These are phyloP conservation scores for Neotoxoptera formosana DNA, from an alignment of 1,140 invertebrate genomes.

Conservation along the genomic window DNA sequence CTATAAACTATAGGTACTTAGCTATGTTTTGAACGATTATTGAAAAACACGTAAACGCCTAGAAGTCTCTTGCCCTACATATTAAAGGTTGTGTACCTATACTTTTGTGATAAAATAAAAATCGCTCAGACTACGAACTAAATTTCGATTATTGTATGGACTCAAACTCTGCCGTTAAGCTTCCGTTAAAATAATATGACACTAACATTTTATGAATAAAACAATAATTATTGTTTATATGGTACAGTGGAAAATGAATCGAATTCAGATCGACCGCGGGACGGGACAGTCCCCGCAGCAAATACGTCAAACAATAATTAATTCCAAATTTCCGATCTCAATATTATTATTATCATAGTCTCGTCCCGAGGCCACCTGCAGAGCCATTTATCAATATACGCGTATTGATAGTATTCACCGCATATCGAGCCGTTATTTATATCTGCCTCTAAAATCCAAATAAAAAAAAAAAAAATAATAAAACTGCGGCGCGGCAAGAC, in stretches of 20 bases:
- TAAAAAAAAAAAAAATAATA: not conserved
- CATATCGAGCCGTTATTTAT: not conserved
- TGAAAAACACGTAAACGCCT: too few relatives aligned
- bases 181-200: not conserved
- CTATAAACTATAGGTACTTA: too few relatives aligned
- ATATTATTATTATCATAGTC: not conserved
- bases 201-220: not conserved
- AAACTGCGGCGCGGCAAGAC: not conserved
- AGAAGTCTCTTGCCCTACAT: too few relatives aligned
- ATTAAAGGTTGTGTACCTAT: not conserved
- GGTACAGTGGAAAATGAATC: not conserved
- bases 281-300: not conserved
- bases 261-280: not conserved
- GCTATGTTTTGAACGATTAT: too few relatives aligned
- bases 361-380: not conserved
- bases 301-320: slow-evolving; percentile 22
- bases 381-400: not conserved
- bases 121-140: not conserved
- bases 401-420: slow-evolving; percentile 12
- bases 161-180: not conserved
- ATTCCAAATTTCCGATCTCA: not conserved
- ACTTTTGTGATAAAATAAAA: not conserved
- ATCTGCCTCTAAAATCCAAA: not conserved
- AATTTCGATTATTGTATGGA: not conserved
- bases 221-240: not conserved